Percentiles rank a stretch among this genome's conserved stretches.
These are phyloP conservation scores for Hiodon alosoides DNA, from an alignment of 2,113 vertebrate genomes.

Conservation along the genomic window DNA sequence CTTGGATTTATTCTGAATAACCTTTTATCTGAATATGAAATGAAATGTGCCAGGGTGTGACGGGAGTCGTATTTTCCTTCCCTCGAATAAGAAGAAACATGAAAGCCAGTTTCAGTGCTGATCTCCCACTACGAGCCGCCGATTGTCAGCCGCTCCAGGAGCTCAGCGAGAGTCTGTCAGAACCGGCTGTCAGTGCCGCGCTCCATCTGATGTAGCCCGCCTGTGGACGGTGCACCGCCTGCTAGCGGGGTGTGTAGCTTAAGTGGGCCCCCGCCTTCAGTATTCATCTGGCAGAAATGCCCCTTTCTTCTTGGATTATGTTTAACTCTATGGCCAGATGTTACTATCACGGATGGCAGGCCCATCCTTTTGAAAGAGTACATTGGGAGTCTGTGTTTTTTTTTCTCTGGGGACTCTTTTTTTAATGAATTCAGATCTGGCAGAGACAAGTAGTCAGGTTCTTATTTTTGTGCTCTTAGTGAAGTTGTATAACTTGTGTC, in stretches of 20 bases:
- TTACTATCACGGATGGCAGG: too few relatives aligned
- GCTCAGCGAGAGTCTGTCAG: background rate
- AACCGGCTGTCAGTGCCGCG: background rate
- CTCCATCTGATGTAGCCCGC: background rate
- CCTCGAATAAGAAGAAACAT: background rate
- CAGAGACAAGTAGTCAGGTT: too few relatives aligned
- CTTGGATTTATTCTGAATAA: background rate
- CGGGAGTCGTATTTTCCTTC: background rate
- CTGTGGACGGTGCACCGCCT: background rate
- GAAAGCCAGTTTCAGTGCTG: background rate
- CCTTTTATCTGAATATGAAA: slow-evolving; percentile 1
- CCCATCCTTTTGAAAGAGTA: too few relatives aligned
- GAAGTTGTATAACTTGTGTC: too few relatives aligned
- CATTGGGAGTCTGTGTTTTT: too few relatives aligned
- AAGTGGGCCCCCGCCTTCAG: background rate
- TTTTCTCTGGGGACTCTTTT: background rate
- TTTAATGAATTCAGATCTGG: too few relatives aligned
- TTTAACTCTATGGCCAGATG: background rate
- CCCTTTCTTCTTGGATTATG: background rate
- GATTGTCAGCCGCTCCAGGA: background rate
- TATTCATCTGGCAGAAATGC: background rate
- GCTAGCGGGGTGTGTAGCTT: background rate
- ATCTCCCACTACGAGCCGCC: background rate
- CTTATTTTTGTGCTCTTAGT: too few relatives aligned
- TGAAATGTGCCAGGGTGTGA: background rate